Evolutionary conservation across 1,140 invertebrate genomes (phyloP).

Genomic region (Drosophila malerkotliana): DNA sequence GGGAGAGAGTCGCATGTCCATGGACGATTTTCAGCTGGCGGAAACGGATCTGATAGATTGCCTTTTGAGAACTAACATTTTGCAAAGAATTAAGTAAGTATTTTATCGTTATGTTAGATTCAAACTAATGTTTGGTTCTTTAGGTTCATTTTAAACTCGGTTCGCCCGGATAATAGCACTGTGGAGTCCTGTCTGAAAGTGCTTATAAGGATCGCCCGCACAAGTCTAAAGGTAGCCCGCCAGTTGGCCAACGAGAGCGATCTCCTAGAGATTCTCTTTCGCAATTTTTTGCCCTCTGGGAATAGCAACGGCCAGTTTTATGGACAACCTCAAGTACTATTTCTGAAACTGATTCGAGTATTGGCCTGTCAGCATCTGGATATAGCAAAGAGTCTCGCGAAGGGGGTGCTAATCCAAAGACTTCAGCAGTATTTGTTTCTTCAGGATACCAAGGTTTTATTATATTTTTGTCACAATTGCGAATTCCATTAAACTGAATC

Average conservation of each 20-base stretch:
- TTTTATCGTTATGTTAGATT: neutral
- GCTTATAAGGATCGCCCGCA: conserved; percentile 88
- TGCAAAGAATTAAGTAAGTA: conserved; percentile 87
- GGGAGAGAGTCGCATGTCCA: conserved; percentile 86
- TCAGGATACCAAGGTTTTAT: conserved; percentile 61
- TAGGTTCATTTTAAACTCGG: conserved; percentile 89
- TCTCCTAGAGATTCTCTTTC: conserved; percentile 86
- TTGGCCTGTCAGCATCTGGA: conserved; percentile 68
- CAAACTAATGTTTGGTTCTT: neutral
- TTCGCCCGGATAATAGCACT: conserved; percentile 87
- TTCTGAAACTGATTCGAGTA: conserved; percentile 71
- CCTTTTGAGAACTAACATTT: conserved; percentile 90
- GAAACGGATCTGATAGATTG: conserved; percentile 91
- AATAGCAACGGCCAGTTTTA: conserved; percentile 51
- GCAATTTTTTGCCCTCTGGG: conserved; percentile 85
- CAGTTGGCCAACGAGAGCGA: conserved; percentile 86
- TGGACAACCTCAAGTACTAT: conserved; percentile 65
- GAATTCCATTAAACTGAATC: conserved; percentile 2
- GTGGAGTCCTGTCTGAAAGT: conserved; percentile 89
- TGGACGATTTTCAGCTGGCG: conserved; percentile 93
- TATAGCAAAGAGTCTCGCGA: conserved; percentile 56
- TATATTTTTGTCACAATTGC: conserved; percentile 5
- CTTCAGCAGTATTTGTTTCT: conserved; percentile 67
- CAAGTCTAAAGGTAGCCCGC: conserved; percentile 86
- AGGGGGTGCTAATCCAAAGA: conserved; percentile 40